Percentiles rank a stretch among this genome's conserved stretches.
phyloP scores from a whole-genome alignment of 2,797 vertebrate genomes.

The Arctocebus calabarensis region DNA sequence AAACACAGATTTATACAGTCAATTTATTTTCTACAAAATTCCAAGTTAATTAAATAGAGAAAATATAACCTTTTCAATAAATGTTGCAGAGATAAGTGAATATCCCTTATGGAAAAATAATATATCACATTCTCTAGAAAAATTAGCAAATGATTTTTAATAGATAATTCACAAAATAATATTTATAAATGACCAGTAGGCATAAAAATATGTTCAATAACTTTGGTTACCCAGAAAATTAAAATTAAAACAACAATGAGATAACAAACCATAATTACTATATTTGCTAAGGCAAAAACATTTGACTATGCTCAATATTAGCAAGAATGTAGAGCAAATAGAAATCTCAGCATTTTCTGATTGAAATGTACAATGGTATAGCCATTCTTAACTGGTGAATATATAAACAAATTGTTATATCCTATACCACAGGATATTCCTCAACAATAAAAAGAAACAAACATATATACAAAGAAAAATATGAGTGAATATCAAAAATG shows the following conservation, averaged over 20 bases:
- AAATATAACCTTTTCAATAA: background rate
- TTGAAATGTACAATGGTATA: background rate
- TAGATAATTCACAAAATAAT: background rate
- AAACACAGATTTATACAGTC: background rate
- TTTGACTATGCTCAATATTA: background rate
- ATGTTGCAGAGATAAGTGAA: background rate
- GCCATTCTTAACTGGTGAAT: background rate
- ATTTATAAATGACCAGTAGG: background rate
- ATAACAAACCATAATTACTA: background rate
- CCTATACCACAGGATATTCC: background rate
- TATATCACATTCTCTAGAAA: background rate
- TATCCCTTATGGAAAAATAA: background rate
- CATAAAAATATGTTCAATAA: background rate
- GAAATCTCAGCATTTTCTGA: background rate
- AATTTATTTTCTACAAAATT: background rate
- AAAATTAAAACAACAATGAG: background rate
- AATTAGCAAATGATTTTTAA: background rate
- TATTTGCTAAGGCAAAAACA: background rate
- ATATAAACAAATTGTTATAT: background rate
- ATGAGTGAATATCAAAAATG: background rate
- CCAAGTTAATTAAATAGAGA: background rate
- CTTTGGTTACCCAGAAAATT: background rate
- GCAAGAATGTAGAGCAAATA: background rate
- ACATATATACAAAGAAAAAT: background rate
- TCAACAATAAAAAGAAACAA: background rate